phyloP scores from a whole-genome alignment of 2,888 invertebrate species.

The Callimorpha dominula region DNA sequence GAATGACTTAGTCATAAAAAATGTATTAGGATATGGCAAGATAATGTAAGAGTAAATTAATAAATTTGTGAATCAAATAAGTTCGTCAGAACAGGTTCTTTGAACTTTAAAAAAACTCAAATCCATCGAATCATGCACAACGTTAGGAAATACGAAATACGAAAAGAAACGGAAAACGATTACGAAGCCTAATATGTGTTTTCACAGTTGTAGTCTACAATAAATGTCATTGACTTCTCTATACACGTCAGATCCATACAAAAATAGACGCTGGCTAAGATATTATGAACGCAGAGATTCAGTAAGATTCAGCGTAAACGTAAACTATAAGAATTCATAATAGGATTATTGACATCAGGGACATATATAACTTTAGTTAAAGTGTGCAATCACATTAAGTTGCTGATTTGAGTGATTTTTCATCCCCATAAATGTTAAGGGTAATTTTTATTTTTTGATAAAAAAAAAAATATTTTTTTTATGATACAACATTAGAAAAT shows the following conservation, averaged over 20 bases:
- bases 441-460: too few relatives aligned
- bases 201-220: not conserved
- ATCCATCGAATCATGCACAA: conserved; percentile 27
- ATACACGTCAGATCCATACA: too few relatives aligned
- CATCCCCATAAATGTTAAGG: too few relatives aligned
- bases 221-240: not conserved
- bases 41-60: not conserved
- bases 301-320: not conserved
- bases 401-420: too few relatives aligned
- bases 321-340: not conserved
- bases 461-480: too few relatives aligned
- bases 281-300: not conserved
- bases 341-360: not conserved
- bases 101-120: not conserved
- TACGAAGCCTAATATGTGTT: not conserved
- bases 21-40: not conserved
- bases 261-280: too few relatives aligned
- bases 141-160: not conserved
- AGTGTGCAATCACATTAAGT: not conserved
- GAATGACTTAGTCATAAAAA: not conserved
- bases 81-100: too few relatives aligned
- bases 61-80: not conserved
- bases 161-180: not conserved
- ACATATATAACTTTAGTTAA: too few relatives aligned
- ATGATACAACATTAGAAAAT: too few relatives aligned